Evolutionary conservation across 2,113 vertebrate species (phyloP).

Genomic region (Indri indri): DNA sequence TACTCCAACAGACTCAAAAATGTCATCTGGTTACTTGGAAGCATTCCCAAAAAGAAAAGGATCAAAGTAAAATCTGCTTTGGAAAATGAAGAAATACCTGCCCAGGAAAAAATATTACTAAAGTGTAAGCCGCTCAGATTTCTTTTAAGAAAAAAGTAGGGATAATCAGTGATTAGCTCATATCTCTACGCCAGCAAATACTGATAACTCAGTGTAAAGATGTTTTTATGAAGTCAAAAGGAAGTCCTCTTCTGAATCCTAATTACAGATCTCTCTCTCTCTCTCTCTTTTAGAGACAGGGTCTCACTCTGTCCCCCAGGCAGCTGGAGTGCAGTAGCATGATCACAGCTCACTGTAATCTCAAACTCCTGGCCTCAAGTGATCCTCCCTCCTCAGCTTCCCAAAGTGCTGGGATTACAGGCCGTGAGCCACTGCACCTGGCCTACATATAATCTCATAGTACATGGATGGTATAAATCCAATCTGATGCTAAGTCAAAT

Average conservation of each 20-base stretch:
- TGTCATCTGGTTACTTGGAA: neutral
- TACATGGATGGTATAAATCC: neutral
- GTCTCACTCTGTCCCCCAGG: too few relatives aligned
- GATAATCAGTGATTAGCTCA: neutral
- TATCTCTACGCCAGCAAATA: neutral
- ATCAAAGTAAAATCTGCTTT: constrained; percentile 28
- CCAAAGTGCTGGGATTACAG: too few relatives aligned
- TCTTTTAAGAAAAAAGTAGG: neutral
- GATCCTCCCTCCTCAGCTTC: too few relatives aligned
- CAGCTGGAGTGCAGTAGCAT: too few relatives aligned
- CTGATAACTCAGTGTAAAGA: neutral
- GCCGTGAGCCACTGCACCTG: too few relatives aligned
- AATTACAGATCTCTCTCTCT: neutral
- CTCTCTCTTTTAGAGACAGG: too few relatives aligned
- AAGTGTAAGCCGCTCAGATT: neutral
- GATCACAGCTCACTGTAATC: too few relatives aligned
- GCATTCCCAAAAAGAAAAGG: neutral
- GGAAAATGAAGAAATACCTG: constrained; percentile 23
- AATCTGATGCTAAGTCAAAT: neutral
- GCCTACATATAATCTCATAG: neutral
- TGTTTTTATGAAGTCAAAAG: neutral
- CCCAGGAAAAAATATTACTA: neutral
- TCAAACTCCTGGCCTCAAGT: too few relatives aligned
- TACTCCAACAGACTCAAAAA: neutral
- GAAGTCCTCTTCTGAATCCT: neutral